Base-by-base conservation (phyloP, 1,140 invertebrate species). In the Bombus cullumanus region DNA sequence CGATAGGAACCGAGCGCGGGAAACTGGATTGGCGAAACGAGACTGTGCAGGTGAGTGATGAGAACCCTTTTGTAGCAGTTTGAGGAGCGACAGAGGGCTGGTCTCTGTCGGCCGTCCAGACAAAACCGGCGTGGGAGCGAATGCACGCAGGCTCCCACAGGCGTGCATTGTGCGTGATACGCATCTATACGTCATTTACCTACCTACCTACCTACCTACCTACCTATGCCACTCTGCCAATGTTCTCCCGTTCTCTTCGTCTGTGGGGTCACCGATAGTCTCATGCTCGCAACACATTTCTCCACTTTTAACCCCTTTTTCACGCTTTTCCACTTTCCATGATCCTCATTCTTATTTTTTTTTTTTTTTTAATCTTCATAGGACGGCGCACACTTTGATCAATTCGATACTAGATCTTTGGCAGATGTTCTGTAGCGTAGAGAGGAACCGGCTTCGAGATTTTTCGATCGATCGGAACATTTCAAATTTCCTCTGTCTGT, bases 51-150 rank as follows among this genome's bases (percentile, higher is more conserved):
- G 75, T 73, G 73, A 85, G 74, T 86, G 91, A 94, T 94, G 93
- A 93, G 93, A 94, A 92, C 92, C 91, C 91, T 93, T 81, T 85
- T 93, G 92, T 93, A 93, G 93, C 92, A 93, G 89, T 91, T 92
- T 88, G 71, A 90, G 88, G 89, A 92, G 81, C 83, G 81, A 81
- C 85, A 81, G 85, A 86, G 88, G 90, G 88, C 88, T 87, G 84
- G 88, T 80, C 87, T 80, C 82, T 74, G 84, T 75, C 89, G 81
- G 88, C 86, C 85, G 90, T 85, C 86, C 91, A 90, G 92, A 93
- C 91, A 92, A 93, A 93, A 93, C 91, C 90, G 90, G 93, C 94
- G 94, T 94, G 94, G 93, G 94, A 94, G 93, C 93, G 92, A 93
- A 92, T 81, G 91, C 92, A 89, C 90, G 90, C 92, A 88, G 89